Evolutionary conservation across 1,140 invertebrate species (phyloP).

Genomic region (Drosophila grimshawi): DNA sequence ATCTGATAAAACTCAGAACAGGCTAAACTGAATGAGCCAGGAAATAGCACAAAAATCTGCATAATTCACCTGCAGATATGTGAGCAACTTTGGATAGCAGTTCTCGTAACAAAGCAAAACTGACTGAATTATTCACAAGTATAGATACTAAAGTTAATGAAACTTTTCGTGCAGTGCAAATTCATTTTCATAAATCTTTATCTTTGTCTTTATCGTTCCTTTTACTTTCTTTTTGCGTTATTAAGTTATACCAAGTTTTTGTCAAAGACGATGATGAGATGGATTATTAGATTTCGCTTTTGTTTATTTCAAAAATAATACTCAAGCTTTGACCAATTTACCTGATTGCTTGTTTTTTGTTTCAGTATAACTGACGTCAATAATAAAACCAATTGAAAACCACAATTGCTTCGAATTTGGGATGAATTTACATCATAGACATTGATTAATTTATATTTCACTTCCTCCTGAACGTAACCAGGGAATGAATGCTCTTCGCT

Average conservation of each 20-base stretch:
- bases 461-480: neutral
- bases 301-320: neutral
- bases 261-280: neutral
- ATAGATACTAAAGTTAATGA: no score
- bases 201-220: neutral
- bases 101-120: conserved; percentile 3
- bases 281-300: neutral
- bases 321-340: neutral
- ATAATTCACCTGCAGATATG: conserved; percentile 21
- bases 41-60: neutral
- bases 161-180: conserved; percentile 29
- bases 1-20: conserved; percentile 17
- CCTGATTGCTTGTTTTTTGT: neutral
- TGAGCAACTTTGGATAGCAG: conserved; percentile 23
- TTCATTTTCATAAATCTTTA: conserved; percentile 30
- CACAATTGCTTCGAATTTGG: neutral
- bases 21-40: neutral
- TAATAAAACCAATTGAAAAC: neutral
- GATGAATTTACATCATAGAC: neutral
- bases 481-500: neutral
- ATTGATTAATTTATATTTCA: neutral
- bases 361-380: neutral
- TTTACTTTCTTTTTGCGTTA: conserved; percentile 17
- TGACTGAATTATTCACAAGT: no score
- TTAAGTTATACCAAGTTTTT: conserved; percentile 38